Base-by-base conservation (phyloP, 2,888 invertebrate genomes). In the Eristalis arbustorum region DNA sequence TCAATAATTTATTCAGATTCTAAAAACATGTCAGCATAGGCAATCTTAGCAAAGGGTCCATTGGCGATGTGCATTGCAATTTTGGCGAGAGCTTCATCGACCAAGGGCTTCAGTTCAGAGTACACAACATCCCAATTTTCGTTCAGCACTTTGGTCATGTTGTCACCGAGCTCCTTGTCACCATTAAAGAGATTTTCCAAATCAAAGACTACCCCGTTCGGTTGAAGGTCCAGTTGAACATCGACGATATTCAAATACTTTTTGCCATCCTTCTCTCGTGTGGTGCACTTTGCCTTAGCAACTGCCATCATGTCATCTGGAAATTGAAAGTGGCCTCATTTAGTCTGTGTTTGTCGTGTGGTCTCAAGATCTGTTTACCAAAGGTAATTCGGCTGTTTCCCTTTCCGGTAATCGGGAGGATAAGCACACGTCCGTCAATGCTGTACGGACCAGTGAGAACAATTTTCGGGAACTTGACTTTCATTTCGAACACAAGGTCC, bases 111-210 rank as follows among this genome's bases (percentile, higher is more conserved):
- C 5, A 94, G 85, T 89, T 94, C 94, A 22, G 81, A 84, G 62
- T 91, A 93, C 28, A 49, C 49, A 6, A 92, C 92, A 22, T 87
- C 57, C 93, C 93, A 93, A 89, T 94, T 94, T 37, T 93, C 93
- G 87, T 94, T 92, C 49, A 91, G 84, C 5, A 92, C 88, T 0
- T 34, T 31, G 84, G 94, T 93, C 91, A 93, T 92, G 31, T 90
- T 93, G 5, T 93, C 92, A 61, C 93, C 92, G 1, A 94, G 89
- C 13, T 90, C 91, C 88, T 92, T 92, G 67, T 93, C 91, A 0
- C 93, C 93, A 81, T 93, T 93, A 82, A 94, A 94, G 2, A 94
- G 89, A 80, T 92, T 92, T 4, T 90, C 91, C 23, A 91, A 71
- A 1, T 80, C 59, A 42, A 90, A 91, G 2, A 18, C 40, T 0